Evolutionary conservation across 2,113 vertebrate genomes (phyloP).

Genomic region (Tylochromis polylepis): DNA sequence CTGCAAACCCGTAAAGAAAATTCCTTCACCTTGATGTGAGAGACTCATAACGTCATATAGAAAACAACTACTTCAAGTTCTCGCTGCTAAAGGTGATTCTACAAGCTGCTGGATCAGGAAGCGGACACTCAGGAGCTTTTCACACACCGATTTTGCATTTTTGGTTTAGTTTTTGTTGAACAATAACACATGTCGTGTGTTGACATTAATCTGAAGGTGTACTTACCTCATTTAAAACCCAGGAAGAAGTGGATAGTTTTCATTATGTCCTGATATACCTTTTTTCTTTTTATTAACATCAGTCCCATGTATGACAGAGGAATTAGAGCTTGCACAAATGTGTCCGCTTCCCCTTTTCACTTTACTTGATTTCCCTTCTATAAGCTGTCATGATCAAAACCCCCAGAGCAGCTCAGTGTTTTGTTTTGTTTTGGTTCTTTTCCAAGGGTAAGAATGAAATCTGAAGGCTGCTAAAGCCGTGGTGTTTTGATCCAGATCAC

Average conservation of each 20-base stretch:
- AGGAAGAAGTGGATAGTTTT: not conserved
- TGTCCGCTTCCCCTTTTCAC: not conserved
- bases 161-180: not conserved
- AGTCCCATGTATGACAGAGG: not conserved
- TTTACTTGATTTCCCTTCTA: not conserved
- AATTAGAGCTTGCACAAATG: not conserved
- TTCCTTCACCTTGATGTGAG: not conserved
- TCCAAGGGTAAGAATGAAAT: not conserved
- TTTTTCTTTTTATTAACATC: not conserved
- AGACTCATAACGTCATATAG: not conserved
- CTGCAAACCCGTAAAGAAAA: not conserved
- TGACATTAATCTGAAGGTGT: not conserved
- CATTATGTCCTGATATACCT: not conserved
- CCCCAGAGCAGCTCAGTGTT: fast-evolving
- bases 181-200: not conserved
- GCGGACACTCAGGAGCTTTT: not conserved
- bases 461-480: not conserved
- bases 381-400: not conserved
- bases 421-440: not conserved
- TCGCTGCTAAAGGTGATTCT: not conserved
- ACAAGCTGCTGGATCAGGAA: not conserved
- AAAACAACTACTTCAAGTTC: not conserved
- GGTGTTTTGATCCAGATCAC: not conserved
- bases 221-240: too few species aligned
- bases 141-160: not conserved